Base-by-base conservation (phyloP, 2,113 vertebrate genomes). In the Elaphurus davidianus region DNA sequence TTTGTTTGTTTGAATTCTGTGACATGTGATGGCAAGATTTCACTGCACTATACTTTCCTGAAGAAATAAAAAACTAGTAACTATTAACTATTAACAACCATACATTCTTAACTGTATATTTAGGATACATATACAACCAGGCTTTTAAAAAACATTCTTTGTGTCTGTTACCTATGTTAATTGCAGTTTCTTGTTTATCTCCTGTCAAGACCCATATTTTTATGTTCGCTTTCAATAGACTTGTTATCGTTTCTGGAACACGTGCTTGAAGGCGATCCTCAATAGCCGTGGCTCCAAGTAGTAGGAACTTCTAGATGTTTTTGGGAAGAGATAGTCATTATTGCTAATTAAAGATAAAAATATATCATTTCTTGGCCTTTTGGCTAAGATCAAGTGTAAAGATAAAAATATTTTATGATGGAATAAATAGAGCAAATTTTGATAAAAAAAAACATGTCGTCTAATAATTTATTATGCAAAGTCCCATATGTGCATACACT, bases 121-220 rank as follows among this genome's bases (percentile, higher is more conserved):
- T 71, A 82, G 83, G 87, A 88, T 50, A 47, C 16, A 17, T 7
- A 30, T 30, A 59, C 19, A 82, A 87, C 7, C 27, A 84, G 7
- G 13, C 78, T 54, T 54, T 36, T 43, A 36, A 90, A 82, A 57
- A 25, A 17, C 1, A 45, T 15, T 28, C 16, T 60, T 81, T 47
- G 14, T 60, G n/a, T 78, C 36, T 50, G 0, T 96, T 98, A 99
- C 99, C 99, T 98, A 99, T 99, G 94, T 99, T 99, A 83, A 99
- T 99, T 97, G 99, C 99, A 0, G 99, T 99, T 99, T 99, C 99
- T 98, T 99, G 99, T 97, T 99, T 99, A 98, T 99, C 99, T 78
- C 99, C 99, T 0, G 99, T 99, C 98, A 99, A 99, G 97, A 99
- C 99, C 99, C 99, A 99, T 97, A 99, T 99, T 98, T 99, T 99